Percentiles rank a stretch among this genome's conserved stretches.
Conservation (phyloP, 2,797 vertebrate genomes). For the Ptychobarbus kaznakovi region DNA sequence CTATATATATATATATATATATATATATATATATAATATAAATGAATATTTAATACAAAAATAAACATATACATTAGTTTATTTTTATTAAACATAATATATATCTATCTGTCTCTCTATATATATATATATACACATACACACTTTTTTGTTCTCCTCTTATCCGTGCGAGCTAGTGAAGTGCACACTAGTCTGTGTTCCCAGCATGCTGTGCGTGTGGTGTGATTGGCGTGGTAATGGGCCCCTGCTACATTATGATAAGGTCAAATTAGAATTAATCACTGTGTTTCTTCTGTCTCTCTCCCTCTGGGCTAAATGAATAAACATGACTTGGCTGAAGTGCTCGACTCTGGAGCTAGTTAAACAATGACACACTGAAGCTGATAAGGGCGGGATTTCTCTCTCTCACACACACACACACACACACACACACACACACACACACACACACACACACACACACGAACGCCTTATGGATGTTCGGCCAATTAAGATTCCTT, state of each 20-base stretch:
- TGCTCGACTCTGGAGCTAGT: conserved; percentile 61
- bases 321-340: conserved; percentile 77
- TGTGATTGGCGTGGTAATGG: conserved; percentile 81
- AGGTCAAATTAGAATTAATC: conserved; percentile 87
- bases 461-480: neutral
- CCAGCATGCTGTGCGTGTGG: conserved; percentile 66
- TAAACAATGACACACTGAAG: conserved; percentile 63
- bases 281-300: conserved; percentile 72
- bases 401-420: too few relatives aligned
- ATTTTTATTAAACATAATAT: too few relatives aligned
- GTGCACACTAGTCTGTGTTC: neutral
- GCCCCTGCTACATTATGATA: conserved; percentile 78
- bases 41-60: too few relatives aligned
- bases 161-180: neutral
- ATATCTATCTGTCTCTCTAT: too few relatives aligned
- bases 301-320: conserved; percentile 74
- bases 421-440: conserved; percentile 24
- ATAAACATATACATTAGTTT: too few relatives aligned
- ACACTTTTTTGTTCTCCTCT: neutral
- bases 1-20: too few relatives aligned
- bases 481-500: conserved; percentile 1
- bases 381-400: conserved; percentile 68
- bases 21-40: too few relatives aligned
- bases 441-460: neutral
- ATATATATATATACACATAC: neutral